Evolutionary conservation across 2,888 invertebrate species (phyloP), one percentile per base, ranked within the genome.

Genomic region (Chydorus sphaericus): DNA sequence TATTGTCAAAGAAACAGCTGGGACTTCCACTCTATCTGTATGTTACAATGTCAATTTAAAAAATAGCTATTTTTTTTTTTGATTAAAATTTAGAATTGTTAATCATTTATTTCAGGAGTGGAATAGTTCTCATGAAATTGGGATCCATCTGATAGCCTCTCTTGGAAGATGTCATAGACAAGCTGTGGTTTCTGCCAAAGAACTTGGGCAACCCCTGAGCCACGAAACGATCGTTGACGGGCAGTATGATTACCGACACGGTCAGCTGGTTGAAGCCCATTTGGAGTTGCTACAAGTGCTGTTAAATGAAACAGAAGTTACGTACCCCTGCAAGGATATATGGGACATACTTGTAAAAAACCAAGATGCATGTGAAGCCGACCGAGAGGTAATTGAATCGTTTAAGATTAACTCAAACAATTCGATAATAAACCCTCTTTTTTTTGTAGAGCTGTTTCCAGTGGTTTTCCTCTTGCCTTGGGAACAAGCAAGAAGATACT

Each of bases 231-330:
- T 70, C 16, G 69, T 71, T 28, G 71, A 72, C 62, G 67, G 68
- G 4, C 63, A 68, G 59, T 72, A 72, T 60, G 66, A 68, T 18
- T 71, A 72, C 62, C 65, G 68, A 57, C 69, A 71, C 33, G 54
- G 48, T 20, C 66, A 73, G 70, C 70, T 69, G 61, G 66, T 73
- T 52, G 63, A 65, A 16, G 67, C 66, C 5, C 72, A 73, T 61
- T 64, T 74, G 59, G 67, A 66, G 58, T 71, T 73, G 62, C 65
- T 74, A 55, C 70, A 70, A 59, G 73, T 73, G 62, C 64, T 73
- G 26, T 64, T 74, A 44, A 69, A 71, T 64, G 72, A 73, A 57
- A 71, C 72, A 11, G 69, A 69, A 31, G 63, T 72, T 28, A 72
- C 71, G 62, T 62, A 74, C 52, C 67, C 68, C n/a, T 70, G 70